Conservation (phyloP, 2,888 invertebrate species). For the Cinara cedri region DNA sequence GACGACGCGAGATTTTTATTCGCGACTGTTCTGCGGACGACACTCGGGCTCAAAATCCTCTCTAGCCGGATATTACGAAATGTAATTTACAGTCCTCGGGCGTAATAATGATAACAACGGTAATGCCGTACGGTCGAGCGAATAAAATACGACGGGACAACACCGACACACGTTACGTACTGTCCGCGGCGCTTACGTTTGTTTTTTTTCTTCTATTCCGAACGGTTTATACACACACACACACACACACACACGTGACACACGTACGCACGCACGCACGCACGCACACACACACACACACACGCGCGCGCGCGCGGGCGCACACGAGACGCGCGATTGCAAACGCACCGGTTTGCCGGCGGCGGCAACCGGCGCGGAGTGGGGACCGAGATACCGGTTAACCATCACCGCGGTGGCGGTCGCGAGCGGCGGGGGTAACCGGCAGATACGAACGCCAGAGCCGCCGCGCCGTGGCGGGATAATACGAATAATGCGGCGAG, state of each 20-base stretch:
- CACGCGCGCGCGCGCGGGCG: neutral
- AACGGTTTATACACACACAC: neutral
- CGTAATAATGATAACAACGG: neutral
- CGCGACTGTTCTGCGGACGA: too few relatives aligned
- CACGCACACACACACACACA: neutral
- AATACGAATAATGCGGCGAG: too few relatives aligned
- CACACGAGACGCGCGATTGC: neutral
- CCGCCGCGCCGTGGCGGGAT: too few relatives aligned
- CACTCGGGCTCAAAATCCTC: too few relatives aligned
- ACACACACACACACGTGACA: too few relatives aligned
- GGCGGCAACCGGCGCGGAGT: neutral
- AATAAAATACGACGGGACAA: neutral
- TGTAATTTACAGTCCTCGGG: too few relatives aligned
- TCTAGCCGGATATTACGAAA: too few relatives aligned
- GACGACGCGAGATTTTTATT: neutral
- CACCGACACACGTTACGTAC: constrained; percentile 6
- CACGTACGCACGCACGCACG: too few relatives aligned
- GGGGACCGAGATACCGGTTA: constrained; percentile 25
- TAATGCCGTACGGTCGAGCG: neutral
- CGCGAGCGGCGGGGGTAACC: neutral
- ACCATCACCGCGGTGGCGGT: constrained; percentile 10
- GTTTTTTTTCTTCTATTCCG: neutral
- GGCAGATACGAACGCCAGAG: neutral
- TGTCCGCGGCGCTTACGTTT: neutral
- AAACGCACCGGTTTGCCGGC: constrained; percentile 10